phyloP scores from a whole-genome alignment of 2,888 invertebrate species.

The Chaetoderma sp. region DNA sequence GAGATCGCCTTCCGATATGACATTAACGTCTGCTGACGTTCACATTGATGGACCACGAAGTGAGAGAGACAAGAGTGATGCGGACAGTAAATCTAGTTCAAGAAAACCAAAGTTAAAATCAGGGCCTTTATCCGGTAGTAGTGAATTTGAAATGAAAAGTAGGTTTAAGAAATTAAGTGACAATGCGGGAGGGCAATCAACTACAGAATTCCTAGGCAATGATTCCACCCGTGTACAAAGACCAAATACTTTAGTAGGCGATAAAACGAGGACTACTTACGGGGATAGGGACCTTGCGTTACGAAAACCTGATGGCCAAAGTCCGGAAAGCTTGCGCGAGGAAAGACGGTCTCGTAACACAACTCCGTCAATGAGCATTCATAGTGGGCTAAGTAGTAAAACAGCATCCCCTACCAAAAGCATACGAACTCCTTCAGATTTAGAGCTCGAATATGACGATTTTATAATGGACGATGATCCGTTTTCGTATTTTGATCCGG shows the following conservation, averaged over 20 bases:
- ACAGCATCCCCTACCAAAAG: conserved; percentile 48
- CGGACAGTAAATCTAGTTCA: not conserved
- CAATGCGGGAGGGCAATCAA: conserved; percentile 38
- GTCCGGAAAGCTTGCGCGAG: conserved; percentile 50
- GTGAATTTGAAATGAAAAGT: not conserved
- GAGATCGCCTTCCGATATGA: not conserved
- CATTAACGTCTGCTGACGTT: not conserved
- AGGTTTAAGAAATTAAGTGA: conserved; percentile 35
- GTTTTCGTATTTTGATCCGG: conserved; percentile 58
- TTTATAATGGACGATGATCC: conserved; percentile 62
- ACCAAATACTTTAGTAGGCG: conserved; percentile 52
- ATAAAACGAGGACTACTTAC: not conserved
- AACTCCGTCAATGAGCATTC: conserved; percentile 23
- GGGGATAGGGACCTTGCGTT: conserved; percentile 52
- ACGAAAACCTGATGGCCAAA: conserved; percentile 60
- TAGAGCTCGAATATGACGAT: conserved; percentile 61
- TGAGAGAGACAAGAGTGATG: not conserved
- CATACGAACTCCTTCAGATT: conserved; percentile 52
- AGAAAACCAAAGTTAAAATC: not conserved
- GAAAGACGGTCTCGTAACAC: conserved; percentile 9
- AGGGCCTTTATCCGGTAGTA: not conserved
- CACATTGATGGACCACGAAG: not conserved
- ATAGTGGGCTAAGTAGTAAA: conserved; percentile 42
- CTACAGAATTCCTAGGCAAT: conserved; percentile 52
- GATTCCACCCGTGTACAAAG: conserved; percentile 45